Evolutionary conservation across 2,797 vertebrate species (phyloP), one percentile per base, ranked within the genome.

Genomic region (Lophura swinhoii): DNA sequence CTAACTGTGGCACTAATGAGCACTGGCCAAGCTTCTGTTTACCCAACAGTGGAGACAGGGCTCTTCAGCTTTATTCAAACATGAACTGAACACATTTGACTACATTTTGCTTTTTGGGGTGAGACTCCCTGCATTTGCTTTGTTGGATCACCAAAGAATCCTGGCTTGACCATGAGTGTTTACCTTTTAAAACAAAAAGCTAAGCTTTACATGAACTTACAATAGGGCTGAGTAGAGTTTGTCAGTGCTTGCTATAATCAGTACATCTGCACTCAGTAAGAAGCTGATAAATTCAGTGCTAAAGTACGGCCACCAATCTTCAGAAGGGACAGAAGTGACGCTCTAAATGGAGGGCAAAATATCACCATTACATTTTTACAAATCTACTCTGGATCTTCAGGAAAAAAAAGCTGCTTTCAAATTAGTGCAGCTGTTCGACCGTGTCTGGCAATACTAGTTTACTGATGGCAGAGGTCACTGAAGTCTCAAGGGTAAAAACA

Each of bases 401-500:
- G 26, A 28, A 28, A 23, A 66, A 62, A 71, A 71, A 87, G 60
- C 62, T 23, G 21, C 44, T 83, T 95, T 91, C 69, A 82, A 63
- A 81, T 82, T 72, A 79, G 72, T 15, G 80, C 20, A 69, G 48
- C 46, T 87, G 62, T 83, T 87, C 59, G 70, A 84, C 71, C 9
- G 4, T 64, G 55, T 48, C 71, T 71, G 67, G 82, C 66, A 87
- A 83, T 75, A 13, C 62, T 66, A 83, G 72, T 76, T 66, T 74
- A 83, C 66, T 59, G 71, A 83, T 33, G 41, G 71, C 81, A 92
- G 89, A 91, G 77, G 73, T 93, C 90, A 94, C 63, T 88, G 69
- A 53, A 82, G 49, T 71, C 82, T 94, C 78, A 83, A 66, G 39
- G 23, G 39, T 86, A 87, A 92, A 90, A 96, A 85, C 72, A 90